These are phyloP conservation scores for Sarcophilus harrisii DNA, from an alignment of 2,797 vertebrate species.

Conservation along the genomic window DNA sequence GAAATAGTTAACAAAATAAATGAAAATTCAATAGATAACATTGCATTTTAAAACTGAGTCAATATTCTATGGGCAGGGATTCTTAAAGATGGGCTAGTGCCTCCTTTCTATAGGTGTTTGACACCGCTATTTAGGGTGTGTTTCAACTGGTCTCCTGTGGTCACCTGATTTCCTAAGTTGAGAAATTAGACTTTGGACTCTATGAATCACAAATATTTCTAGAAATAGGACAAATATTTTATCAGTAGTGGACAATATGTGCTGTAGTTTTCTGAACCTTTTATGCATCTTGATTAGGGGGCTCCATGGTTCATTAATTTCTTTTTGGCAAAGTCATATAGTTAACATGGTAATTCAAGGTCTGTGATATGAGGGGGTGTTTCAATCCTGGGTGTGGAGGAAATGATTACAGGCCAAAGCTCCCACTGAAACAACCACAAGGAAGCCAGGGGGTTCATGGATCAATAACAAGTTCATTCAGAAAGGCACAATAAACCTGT, in stretches of 20 bases:
- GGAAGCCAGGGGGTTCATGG: constrained; percentile 45
- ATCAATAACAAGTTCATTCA: constrained; percentile 48
- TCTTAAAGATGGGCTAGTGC: not conserved
- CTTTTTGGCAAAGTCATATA: constrained; percentile 7
- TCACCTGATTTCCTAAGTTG: not conserved
- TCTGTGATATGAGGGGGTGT: not conserved
- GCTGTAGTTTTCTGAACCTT: not conserved
- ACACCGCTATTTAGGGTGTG: not conserved
- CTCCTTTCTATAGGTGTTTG: not conserved
- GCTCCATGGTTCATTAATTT: not conserved
- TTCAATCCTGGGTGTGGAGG: constrained; percentile 67
- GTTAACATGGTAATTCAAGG: not conserved
- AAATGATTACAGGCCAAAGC: constrained; percentile 42
- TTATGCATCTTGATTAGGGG: not conserved
- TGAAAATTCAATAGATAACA: not conserved
- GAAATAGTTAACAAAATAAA: not conserved
- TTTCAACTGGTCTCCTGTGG: not conserved
- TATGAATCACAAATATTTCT: not conserved
- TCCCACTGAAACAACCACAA: constrained; percentile 50
- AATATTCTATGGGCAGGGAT: not conserved
- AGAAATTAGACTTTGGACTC: not conserved
- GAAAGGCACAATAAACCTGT: constrained; percentile 62
- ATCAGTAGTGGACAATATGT: not conserved
- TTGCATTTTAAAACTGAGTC: not conserved
- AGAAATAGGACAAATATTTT: not conserved